These are phyloP conservation scores for Melanostoma mellinum DNA, from an alignment of 2,888 invertebrate genomes.

Conservation along the genomic window DNA sequence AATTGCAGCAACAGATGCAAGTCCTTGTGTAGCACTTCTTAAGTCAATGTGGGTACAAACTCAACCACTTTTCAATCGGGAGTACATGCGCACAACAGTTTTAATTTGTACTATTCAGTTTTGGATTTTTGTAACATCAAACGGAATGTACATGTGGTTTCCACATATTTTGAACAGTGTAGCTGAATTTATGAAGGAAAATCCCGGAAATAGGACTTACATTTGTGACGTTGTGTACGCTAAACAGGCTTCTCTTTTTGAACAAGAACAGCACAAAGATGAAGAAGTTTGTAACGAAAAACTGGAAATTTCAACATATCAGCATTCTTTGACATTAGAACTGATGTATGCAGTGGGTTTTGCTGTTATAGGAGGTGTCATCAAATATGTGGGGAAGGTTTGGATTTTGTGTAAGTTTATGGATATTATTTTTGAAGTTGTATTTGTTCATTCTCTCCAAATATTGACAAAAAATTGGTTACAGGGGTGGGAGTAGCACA, in stretches of 20 bases:
- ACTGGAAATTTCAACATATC: constrained; percentile 77
- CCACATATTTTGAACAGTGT: constrained; percentile 79
- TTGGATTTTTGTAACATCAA: constrained; percentile 78
- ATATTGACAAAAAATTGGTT: no score
- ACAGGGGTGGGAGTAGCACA: no score
- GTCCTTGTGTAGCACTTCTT: constrained; percentile 70
- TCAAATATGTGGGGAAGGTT: constrained; percentile 77
- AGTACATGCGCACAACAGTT: constrained; percentile 77
- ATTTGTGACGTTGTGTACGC: constrained; percentile 78
- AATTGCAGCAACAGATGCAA: constrained; percentile 32
- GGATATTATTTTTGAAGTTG: not conserved
- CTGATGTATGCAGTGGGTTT: constrained; percentile 77
- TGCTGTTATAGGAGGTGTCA: constrained; percentile 77
- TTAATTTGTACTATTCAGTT: constrained; percentile 79
- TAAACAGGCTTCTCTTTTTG: constrained; percentile 70
- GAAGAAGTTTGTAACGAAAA: constrained; percentile 75
- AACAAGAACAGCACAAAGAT: constrained; percentile 9
- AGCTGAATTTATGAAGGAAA: constrained; percentile 76
- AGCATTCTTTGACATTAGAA: constrained; percentile 77
- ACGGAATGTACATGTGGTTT: constrained; percentile 80
- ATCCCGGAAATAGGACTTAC: constrained; percentile 75
- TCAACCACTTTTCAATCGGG: constrained; percentile 78
- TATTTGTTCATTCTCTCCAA: not conserved
- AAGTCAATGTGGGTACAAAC: constrained; percentile 80
- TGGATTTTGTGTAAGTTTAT: constrained; percentile 76